Percentiles rank a stretch among this genome's conserved stretches.
Conservation (phyloP, 1,140 invertebrate species). For the Dreissena rostriformis region DNA sequence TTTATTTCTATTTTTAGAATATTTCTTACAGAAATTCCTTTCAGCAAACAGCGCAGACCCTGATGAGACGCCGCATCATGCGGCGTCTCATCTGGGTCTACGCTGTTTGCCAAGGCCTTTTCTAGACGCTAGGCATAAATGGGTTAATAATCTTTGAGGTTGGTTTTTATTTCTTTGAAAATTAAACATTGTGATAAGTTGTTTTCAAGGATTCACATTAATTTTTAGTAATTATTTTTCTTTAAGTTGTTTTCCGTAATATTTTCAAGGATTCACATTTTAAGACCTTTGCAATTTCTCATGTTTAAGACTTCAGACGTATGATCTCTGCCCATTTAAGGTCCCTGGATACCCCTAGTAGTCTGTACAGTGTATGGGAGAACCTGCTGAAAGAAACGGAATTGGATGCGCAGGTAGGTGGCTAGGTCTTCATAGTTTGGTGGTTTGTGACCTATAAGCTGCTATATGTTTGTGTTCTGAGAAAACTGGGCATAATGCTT, state of each 20-base stretch:
- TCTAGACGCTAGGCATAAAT: too few species aligned
- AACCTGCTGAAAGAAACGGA: constrained; percentile 95
- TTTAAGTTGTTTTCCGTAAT: neutral
- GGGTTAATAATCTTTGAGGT: too few species aligned
- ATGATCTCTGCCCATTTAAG: constrained; percentile 82
- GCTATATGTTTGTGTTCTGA: neutral
- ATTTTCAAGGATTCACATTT: neutral
- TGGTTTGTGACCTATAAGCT: neutral
- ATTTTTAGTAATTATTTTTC: neutral
- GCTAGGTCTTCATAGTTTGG: neutral
- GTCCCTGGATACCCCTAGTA: constrained; percentile 88
- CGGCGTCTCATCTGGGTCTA: too few species aligned
- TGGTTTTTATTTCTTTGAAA: too few species aligned
- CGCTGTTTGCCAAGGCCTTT: too few species aligned
- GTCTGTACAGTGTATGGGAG: constrained; percentile 95
- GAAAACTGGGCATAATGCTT: constrained; percentile 6
- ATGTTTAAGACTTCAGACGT: neutral
- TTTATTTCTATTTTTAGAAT: too few species aligned
- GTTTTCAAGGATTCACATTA: neutral
- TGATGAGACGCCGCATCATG: too few species aligned
- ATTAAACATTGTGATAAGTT: neutral
- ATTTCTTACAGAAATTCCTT: too few species aligned
- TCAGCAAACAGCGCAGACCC: too few species aligned
- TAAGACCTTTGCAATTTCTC: neutral
- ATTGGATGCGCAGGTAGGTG: constrained; percentile 90